Percentiles rank a stretch among this genome's conserved stretches.
Evolutionary conservation across 2,113 vertebrate species (phyloP).

Genomic region (Corythornis vintsioides): DNA sequence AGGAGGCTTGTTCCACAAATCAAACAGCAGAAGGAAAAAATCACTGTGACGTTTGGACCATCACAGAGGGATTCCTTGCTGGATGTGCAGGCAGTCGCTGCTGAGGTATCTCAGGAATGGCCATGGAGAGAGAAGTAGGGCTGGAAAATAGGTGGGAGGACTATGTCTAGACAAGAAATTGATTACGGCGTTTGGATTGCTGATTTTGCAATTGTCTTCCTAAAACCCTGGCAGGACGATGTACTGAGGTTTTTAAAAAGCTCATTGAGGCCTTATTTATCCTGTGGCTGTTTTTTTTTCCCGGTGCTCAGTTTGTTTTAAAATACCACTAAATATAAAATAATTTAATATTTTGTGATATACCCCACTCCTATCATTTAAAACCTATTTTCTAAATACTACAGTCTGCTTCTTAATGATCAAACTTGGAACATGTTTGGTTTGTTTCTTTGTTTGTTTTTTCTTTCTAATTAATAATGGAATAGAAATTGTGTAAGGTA

Average conservation of each 20-base stretch:
- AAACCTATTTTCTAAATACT: background rate
- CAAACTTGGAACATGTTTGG: background rate
- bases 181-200: background rate
- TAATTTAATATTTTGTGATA: background rate
- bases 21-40: background rate
- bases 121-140: background rate
- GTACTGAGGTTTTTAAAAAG: background rate
- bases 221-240: background rate
- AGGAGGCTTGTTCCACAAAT: background rate
- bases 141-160: background rate
- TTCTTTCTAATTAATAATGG: background rate
- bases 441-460: background rate
- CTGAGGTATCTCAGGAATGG: background rate
- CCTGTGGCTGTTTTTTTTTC: background rate
- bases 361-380: background rate
- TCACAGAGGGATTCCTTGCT: background rate
- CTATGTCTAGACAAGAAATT: background rate
- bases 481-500: background rate
- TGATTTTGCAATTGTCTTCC: background rate
- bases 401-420: background rate
- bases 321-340: background rate
- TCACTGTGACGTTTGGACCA: rapidly evolving
- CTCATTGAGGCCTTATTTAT: background rate
- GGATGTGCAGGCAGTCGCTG: background rate
- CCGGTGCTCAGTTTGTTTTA: background rate